Evolutionary conservation across 2,797 vertebrate genomes (phyloP).

Genomic region (Fistularia commersonii): DNA sequence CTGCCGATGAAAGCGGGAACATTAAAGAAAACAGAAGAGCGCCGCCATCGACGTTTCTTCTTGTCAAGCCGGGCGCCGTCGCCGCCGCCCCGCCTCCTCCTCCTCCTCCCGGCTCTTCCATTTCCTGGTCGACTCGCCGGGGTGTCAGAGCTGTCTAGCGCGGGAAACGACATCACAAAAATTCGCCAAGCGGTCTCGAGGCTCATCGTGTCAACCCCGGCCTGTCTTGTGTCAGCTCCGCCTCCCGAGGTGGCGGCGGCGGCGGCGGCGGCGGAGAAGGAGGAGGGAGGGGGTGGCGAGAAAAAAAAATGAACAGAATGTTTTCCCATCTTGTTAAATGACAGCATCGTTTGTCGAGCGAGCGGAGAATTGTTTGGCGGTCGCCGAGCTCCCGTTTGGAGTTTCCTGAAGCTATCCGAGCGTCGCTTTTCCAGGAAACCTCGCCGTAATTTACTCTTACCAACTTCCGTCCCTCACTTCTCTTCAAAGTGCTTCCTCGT

Average conservation of each 20-base stretch:
- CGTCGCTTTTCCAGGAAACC: constrained; percentile 43
- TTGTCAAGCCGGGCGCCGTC: constrained; percentile 45
- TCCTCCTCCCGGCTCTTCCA: constrained; percentile 36
- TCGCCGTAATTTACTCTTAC: constrained; percentile 43
- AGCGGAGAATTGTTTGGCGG: constrained; percentile 67
- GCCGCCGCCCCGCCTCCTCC: constrained; percentile 13
- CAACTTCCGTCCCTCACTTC: constrained; percentile 32
- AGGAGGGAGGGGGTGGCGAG: constrained; percentile 43
- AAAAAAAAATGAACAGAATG: constrained; percentile 74
- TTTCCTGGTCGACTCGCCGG: constrained; percentile 43
- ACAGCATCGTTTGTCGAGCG: constrained; percentile 74
- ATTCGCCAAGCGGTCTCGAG: constrained; percentile 69
- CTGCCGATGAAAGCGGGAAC: constrained; percentile 76
- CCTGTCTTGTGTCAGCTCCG: constrained; percentile 71
- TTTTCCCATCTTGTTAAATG: constrained; percentile 78
- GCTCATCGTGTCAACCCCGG: constrained; percentile 74
- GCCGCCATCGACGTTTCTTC: constrained; percentile 56
- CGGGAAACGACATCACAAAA: constrained; percentile 79
- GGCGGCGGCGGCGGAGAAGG: constrained; percentile 5
- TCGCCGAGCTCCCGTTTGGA: constrained; percentile 54
- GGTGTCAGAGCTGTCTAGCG: constrained; percentile 75
- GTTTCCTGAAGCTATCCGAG: constrained; percentile 57
- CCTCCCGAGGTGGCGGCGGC: constrained; percentile 35
- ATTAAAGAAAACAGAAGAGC: constrained; percentile 79
- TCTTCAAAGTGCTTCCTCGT: constrained; percentile 38